phyloP scores from a whole-genome alignment of 2,888 invertebrate species.

The Pollenia amentaria region DNA sequence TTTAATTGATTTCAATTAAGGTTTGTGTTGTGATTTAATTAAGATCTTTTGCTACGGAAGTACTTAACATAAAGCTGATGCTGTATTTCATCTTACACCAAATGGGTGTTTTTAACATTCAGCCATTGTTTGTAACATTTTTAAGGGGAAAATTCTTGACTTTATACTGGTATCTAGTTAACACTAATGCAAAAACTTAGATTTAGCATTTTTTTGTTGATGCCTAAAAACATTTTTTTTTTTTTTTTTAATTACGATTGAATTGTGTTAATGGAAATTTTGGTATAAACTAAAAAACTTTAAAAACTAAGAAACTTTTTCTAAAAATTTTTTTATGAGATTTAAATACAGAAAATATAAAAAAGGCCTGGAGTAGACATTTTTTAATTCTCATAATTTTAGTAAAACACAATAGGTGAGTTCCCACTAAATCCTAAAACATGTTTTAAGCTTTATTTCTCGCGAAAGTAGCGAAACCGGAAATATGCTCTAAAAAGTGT shows the following conservation, averaged over 20 bases:
- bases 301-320: no score
- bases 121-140: not conserved
- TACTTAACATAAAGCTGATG: conserved; percentile 28
- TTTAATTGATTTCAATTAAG: conserved; percentile 66
- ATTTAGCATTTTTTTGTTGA: not conserved
- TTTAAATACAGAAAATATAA: no score
- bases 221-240: not conserved
- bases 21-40: conserved; percentile 62
- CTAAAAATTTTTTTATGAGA: no score
- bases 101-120: not conserved
- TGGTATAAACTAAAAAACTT: no score
- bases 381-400: no score
- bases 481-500: no score
- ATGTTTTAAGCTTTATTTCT: no score
- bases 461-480: no score
- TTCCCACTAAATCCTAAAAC: no score
- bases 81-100: conserved; percentile 8
- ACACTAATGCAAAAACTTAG: not conserved
- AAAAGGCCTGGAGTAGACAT: no score
- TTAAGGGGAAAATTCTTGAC: not conserved
- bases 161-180: not conserved
- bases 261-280: no score
- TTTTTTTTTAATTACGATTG: not conserved
- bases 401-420: no score
- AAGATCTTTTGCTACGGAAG: conserved; percentile 46